Conservation (phyloP, 2,113 vertebrate species). For the Oxyruncus cristatus region DNA sequence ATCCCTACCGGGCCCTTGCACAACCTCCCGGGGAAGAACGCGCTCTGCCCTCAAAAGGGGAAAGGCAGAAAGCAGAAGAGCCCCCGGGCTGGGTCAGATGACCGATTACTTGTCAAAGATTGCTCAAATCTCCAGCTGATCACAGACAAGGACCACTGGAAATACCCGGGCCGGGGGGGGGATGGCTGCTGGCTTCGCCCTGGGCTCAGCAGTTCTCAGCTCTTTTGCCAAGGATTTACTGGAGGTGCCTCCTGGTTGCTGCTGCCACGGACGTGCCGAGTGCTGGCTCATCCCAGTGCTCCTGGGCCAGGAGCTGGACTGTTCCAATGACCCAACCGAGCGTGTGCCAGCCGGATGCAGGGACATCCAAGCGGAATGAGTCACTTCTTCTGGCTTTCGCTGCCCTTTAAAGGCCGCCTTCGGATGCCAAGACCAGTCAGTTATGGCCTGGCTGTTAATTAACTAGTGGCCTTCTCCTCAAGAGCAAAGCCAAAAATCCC, state of each 20-base stretch:
- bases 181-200: not conserved
- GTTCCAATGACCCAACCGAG: not conserved
- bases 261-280: not conserved
- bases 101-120: not conserved
- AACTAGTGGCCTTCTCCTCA: not conserved
- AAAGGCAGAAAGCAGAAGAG: conserved; percentile 55
- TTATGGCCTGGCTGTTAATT: not conserved
- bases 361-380: conserved; percentile 20
- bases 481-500: not conserved
- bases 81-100: not conserved
- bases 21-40: conserved; percentile 14
- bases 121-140: not conserved
- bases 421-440: not conserved
- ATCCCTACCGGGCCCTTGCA: not conserved
- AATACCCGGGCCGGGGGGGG: not conserved
- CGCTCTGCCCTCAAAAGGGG: not conserved
- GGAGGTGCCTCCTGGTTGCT: not conserved
- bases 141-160: not conserved
- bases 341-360: not conserved
- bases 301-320: not conserved
- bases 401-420: not conserved
- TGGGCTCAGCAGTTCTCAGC: not conserved
- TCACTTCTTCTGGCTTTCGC: conserved; percentile 44
- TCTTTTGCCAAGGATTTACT: not conserved
- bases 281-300: not conserved